These are phyloP conservation scores for Oegoconia quadripuncta DNA, from an alignment of 2,888 invertebrate species.

Conservation along the genomic window DNA sequence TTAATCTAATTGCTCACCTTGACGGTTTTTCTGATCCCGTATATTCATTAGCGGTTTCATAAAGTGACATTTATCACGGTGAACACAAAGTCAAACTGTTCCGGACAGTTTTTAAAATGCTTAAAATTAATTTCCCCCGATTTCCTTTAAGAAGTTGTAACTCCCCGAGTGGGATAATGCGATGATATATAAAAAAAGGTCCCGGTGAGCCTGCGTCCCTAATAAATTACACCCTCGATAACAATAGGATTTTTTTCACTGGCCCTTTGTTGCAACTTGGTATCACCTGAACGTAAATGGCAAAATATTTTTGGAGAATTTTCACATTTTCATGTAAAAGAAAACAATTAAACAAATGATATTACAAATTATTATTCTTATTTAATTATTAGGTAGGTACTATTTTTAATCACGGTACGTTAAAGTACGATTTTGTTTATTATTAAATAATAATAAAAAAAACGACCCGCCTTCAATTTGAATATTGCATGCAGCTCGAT, in stretches of 20 bases:
- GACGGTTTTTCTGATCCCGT: not conserved
- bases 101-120: constrained; percentile 70
- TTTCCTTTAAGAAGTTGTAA: constrained; percentile 79
- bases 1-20: no score
- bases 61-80: constrained; percentile 60
- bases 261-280: constrained; percentile 75
- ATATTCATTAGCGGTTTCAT: not conserved
- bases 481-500: no score
- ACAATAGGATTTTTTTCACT: constrained; percentile 77
- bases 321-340: not conserved
- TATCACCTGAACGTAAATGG: constrained; percentile 71
- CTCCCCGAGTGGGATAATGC: constrained; percentile 77
- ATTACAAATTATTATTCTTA: no score
- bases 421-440: no score
- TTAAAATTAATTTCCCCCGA: constrained; percentile 76
- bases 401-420: no score
- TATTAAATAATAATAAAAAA: not conserved
- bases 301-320: constrained; percentile 19
- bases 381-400: no score
- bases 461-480: not conserved
- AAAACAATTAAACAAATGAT: no score
- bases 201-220: constrained; percentile 69
- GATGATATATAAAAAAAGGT: constrained; percentile 80
- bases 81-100: constrained; percentile 64
- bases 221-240: constrained; percentile 80